phyloP scores from a whole-genome alignment of 2,113 vertebrate species.

The Indicator indicator region DNA sequence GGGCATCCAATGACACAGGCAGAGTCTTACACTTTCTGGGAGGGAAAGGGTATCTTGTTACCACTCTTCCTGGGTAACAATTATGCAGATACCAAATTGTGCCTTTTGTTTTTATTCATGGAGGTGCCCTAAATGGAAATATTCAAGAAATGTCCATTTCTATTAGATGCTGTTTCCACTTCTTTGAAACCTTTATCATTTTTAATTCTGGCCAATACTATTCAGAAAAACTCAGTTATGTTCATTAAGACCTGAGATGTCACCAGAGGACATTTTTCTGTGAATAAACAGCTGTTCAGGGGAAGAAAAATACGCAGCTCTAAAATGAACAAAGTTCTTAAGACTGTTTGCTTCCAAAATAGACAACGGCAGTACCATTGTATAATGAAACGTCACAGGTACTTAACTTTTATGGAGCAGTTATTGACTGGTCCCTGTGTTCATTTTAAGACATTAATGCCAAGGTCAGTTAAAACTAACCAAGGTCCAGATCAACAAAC shows the following conservation, averaged over 20 bases:
- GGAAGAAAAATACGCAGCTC: slow-evolving; percentile 16
- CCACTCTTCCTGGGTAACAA: not conserved
- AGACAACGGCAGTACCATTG: not conserved
- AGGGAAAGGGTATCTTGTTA: accelerated
- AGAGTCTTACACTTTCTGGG: not conserved
- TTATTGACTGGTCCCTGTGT: slow-evolving; percentile 41
- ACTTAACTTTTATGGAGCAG: slow-evolving; percentile 53
- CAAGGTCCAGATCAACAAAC: not conserved
- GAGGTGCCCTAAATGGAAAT: not conserved
- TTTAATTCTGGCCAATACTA: not conserved
- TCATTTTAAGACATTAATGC: slow-evolving; percentile 21
- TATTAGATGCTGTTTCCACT: not conserved
- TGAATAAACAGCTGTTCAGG: slow-evolving; percentile 39
- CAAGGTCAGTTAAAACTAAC: slow-evolving; percentile 47
- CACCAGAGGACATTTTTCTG: not conserved
- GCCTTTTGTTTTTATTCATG: not conserved
- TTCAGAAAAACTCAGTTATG: not conserved
- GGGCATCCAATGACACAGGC: not conserved
- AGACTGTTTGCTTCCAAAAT: slow-evolving; percentile 38
- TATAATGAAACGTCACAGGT: slow-evolving; percentile 27
- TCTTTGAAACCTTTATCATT: not conserved
- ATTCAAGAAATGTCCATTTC: not conserved
- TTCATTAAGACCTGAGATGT: not conserved
- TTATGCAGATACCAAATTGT: not conserved
- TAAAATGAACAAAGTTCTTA: slow-evolving; percentile 48